Conservation (phyloP, 2,888 invertebrate species). For the Parapristionchus giblindavisi region DNA sequence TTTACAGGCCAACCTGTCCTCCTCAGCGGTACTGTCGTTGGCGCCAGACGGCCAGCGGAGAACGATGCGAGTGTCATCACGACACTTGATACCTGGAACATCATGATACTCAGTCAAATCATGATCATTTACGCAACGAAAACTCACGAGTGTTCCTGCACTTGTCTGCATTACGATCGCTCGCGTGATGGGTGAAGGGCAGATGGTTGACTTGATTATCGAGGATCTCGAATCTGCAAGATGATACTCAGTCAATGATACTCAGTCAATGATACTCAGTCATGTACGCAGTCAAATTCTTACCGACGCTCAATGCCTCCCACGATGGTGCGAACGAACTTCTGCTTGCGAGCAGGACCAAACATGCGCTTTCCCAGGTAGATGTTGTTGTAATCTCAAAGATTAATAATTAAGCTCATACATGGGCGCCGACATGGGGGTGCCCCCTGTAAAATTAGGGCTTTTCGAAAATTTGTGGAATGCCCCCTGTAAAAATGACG, state of each 20-base stretch:
- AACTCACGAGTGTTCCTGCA: slow-evolving; percentile 57
- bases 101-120: too few relatives aligned
- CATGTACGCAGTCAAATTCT: too few relatives aligned
- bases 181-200: slow-evolving; percentile 60
- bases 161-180: slow-evolving; percentile 56
- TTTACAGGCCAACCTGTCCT: too few relatives aligned
- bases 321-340: slow-evolving; percentile 62
- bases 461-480: too few relatives aligned
- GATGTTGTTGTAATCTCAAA: slow-evolving; percentile 68
- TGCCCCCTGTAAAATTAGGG: too few relatives aligned
- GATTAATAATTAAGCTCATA: too few relatives aligned
- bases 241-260: too few relatives aligned
- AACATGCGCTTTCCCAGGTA: slow-evolving; percentile 68
- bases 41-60: slow-evolving; percentile 47
- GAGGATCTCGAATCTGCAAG: slow-evolving; percentile 61
- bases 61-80: slow-evolving; percentile 60
- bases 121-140: too few relatives aligned
- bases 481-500: too few relatives aligned
- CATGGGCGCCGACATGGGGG: too few relatives aligned
- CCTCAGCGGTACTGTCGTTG: slow-evolving; percentile 29
- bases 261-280: too few relatives aligned
- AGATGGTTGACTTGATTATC: slow-evolving; percentile 68
- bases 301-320: slow-evolving; percentile 67
- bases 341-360: slow-evolving; percentile 65
- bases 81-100: slow-evolving; percentile 65